These are phyloP conservation scores for Falco cherrug DNA, from an alignment of 2,797 vertebrate species.

Conservation along the genomic window DNA sequence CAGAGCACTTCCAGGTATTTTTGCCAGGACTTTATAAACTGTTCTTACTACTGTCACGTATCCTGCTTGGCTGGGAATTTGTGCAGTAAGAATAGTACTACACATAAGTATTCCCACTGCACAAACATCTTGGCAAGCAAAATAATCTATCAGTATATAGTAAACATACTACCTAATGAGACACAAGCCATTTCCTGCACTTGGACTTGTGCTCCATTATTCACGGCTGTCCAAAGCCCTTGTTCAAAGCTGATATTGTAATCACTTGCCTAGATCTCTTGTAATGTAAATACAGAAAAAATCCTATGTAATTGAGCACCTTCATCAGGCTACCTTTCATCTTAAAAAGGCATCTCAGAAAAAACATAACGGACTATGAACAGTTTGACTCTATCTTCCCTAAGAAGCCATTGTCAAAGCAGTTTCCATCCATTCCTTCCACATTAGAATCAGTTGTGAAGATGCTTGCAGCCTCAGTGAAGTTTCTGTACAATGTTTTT, in stretches of 20 bases:
- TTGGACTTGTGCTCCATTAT: not conserved
- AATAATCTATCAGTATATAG: not conserved
- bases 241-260: not conserved
- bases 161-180: not conserved
- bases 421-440: not conserved
- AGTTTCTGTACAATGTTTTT: not conserved
- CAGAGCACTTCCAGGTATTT: constrained; percentile 20
- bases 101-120: not conserved
- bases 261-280: not conserved
- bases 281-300: not conserved
- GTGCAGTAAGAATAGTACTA: not conserved
- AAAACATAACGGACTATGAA: not conserved
- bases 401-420: not conserved
- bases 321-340: not conserved
- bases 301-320: accelerated
- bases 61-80: not conserved
- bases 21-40: not conserved
- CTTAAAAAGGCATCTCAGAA: not conserved
- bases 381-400: not conserved
- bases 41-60: not conserved
- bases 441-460: not conserved
- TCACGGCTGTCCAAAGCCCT: constrained; percentile 23
- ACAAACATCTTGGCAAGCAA: constrained; percentile 7
- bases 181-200: not conserved
- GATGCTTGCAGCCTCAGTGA: not conserved